These are phyloP conservation scores for Synanthedon vespiformis DNA, from an alignment of 2,888 invertebrate species.

Conservation along the genomic window DNA sequence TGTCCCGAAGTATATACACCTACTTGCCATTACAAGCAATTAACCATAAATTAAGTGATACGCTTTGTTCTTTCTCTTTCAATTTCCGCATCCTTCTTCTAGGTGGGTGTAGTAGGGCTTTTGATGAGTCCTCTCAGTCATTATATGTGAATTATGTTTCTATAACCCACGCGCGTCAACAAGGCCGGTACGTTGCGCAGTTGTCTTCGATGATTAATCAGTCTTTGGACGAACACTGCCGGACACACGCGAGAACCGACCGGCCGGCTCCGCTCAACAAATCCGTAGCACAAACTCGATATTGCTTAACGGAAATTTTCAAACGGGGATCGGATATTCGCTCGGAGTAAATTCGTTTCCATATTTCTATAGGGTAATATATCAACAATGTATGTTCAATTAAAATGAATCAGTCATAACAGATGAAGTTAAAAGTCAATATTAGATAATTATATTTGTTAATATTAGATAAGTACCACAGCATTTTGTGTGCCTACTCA, in stretches of 20 bases:
- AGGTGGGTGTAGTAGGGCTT: conserved; percentile 22
- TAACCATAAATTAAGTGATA: no score
- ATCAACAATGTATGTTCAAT: background rate
- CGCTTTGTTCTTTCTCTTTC: conserved; percentile 3
- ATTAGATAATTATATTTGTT: no score
- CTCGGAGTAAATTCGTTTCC: background rate
- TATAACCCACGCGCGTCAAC: conserved; percentile 50
- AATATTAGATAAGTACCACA: no score
- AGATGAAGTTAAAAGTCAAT: background rate
- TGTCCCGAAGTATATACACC: no score
- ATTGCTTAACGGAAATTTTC: background rate
- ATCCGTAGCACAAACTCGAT: background rate
- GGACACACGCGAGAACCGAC: conserved; percentile 47
- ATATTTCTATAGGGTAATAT: background rate
- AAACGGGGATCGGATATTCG: background rate
- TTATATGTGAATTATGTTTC: conserved; percentile 41
- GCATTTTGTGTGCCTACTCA: conserved; percentile 33
- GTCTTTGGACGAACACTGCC: conserved; percentile 44
- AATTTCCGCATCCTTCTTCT: conserved; percentile 9
- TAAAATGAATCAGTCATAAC: background rate
- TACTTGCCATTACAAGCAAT: no score
- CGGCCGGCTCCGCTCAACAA: conserved; percentile 29
- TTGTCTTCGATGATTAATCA: conserved; percentile 62
- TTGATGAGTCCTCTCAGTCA: conserved; percentile 39
- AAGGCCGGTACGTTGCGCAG: conserved; percentile 61